These are phyloP conservation scores for Caloenas nicobarica DNA, from an alignment of 2,113 vertebrate genomes.

Conservation along the genomic window DNA sequence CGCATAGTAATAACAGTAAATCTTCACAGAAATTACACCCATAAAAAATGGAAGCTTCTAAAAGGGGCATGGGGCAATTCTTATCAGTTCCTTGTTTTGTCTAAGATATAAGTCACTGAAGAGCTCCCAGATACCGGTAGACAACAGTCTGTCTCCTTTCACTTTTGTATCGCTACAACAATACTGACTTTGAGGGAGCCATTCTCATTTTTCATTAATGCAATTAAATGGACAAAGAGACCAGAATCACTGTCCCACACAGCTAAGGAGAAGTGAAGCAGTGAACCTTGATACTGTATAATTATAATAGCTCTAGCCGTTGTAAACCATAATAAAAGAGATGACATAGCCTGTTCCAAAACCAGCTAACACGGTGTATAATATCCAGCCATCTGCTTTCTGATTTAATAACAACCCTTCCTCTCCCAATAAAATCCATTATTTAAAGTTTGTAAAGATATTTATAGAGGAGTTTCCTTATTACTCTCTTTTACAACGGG, in stretches of 20 bases:
- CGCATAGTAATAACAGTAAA: background rate
- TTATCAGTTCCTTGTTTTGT: background rate
- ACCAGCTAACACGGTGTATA: fast-evolving
- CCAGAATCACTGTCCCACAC: background rate
- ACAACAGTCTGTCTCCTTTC: background rate
- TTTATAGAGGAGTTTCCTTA: background rate
- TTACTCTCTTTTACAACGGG: background rate
- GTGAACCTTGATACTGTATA: background rate
- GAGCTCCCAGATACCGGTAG: background rate
- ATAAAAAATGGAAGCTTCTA: background rate
- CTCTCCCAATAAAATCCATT: fast-evolving
- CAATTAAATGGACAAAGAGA: background rate
- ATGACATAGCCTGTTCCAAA: background rate
- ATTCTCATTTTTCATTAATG: background rate
- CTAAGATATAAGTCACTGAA: background rate
- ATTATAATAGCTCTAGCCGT: background rate
- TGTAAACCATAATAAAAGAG: background rate
- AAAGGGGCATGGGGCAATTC: background rate
- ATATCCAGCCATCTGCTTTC: background rate
- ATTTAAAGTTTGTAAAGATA: background rate
- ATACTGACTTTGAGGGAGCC: background rate
- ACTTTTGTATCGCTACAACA: background rate
- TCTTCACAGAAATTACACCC: background rate
- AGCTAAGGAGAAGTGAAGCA: background rate
- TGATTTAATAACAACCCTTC: background rate